Evolutionary conservation across 2,888 invertebrate species (phyloP).

Genomic region (Drosophila leonis): DNA sequence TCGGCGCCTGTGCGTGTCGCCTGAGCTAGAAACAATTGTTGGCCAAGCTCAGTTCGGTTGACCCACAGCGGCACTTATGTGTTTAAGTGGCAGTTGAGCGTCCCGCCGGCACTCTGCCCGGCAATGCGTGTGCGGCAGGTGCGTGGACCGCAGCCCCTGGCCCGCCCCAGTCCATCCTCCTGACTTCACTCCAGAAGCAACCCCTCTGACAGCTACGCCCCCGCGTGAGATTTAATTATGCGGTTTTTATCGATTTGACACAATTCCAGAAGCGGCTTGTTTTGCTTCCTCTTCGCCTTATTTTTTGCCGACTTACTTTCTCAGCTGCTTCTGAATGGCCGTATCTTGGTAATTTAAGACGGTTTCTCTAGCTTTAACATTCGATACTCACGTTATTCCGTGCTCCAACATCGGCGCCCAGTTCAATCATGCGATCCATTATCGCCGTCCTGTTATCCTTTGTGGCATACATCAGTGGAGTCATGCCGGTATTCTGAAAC

Average conservation of each 20-base stretch:
- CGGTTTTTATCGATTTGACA: conserved; percentile 83
- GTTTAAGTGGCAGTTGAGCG: conserved; percentile 36
- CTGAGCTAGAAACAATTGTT: conserved; percentile 41
- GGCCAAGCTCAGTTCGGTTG: conserved; percentile 74
- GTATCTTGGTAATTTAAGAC: conserved; percentile 50
- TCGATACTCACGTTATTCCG: conserved; percentile 93
- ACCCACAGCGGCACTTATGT: conserved; percentile 59
- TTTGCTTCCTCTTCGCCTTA: conserved; percentile 43
- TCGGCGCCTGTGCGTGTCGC: conserved; percentile 51
- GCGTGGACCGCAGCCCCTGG: conserved; percentile 53
- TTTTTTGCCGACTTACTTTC: conserved; percentile 18
- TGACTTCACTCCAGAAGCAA: not conserved
- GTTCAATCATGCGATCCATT: conserved; percentile 95
- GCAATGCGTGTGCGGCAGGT: conserved; percentile 50
- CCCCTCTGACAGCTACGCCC: conserved; percentile 43
- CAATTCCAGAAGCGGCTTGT: conserved; percentile 65
- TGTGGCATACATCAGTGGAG: conserved; percentile 97
- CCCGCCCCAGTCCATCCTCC: not conserved
- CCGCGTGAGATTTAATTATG: conserved; percentile 79
- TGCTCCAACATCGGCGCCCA: conserved; percentile 96
- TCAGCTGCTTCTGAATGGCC: conserved; percentile 30
- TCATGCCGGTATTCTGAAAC: conserved; percentile 95
- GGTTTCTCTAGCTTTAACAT: conserved; percentile 13
- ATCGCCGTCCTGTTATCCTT: conserved; percentile 97
- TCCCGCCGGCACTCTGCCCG: conserved; percentile 46